Evolutionary conservation across 1,140 invertebrate genomes (phyloP).

Genomic region (Cecropterus lyciades): DNA sequence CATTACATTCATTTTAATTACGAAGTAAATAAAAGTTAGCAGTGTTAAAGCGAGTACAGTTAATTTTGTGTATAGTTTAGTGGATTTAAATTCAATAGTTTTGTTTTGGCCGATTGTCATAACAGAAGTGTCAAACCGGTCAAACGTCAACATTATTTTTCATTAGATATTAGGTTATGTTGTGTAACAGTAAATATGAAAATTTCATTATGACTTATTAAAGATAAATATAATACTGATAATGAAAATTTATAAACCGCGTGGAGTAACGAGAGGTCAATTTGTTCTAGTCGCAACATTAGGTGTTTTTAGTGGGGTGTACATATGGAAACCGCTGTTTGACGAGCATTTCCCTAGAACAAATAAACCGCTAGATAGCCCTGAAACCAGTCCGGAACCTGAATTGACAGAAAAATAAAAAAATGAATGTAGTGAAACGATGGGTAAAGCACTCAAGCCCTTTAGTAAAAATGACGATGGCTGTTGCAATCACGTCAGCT

Average conservation of each 20-base stretch:
- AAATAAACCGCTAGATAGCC: conserved; percentile 34
- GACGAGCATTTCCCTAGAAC: conserved; percentile 53
- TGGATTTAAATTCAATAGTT: no score
- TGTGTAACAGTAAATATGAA: no score
- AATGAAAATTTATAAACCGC: conserved; percentile 70
- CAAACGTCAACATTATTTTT: no score
- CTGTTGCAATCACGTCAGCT: conserved; percentile 58
- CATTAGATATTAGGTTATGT: no score
- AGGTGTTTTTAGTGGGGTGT: conserved; percentile 77
- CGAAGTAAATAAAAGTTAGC: no score
- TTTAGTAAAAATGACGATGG: conserved; percentile 65
- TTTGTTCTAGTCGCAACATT: conserved; percentile 67
- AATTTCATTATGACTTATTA: no score
- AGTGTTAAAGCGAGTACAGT: no score
- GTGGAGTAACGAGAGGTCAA: conserved; percentile 68
- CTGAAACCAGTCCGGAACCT: conserved; percentile 13
- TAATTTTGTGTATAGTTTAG: no score
- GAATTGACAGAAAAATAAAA: conserved; percentile 37
- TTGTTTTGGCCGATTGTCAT: no score
- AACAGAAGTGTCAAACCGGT: no score
- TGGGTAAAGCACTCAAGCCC: conserved; percentile 60
- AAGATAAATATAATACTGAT: no score
- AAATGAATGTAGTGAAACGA: conserved; percentile 44
- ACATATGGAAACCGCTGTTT: conserved; percentile 81
- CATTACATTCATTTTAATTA: no score